Conservation (phyloP, 2,797 vertebrate species). For the Chrysocyon brachyurus region DNA sequence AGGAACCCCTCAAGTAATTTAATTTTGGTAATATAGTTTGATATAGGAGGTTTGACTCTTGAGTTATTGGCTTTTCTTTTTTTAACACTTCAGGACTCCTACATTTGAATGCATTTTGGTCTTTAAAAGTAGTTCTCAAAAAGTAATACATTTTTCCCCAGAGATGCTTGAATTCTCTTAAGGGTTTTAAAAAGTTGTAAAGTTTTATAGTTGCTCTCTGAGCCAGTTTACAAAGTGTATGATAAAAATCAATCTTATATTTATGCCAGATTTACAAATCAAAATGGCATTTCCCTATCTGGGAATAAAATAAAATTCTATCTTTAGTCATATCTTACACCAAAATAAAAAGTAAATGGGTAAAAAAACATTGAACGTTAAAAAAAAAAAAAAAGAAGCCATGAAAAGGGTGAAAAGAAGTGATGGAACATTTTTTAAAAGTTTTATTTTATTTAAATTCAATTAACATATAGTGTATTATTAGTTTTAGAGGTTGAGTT, state of each 20-base stretch:
- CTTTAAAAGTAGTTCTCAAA: background rate
- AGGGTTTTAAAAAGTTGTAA: background rate
- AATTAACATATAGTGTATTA: background rate
- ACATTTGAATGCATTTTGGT: background rate
- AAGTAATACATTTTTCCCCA: background rate
- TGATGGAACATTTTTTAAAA: background rate
- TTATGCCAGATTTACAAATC: background rate
- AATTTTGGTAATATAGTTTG: background rate
- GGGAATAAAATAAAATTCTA: constrained; percentile 20
- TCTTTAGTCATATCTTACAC: background rate
- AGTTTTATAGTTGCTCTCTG: background rate
- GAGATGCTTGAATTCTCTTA: background rate
- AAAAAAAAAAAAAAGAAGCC: background rate
- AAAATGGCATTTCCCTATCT: constrained; percentile 46
- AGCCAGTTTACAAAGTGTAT: background rate
- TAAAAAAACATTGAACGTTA: background rate
- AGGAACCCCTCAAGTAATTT: background rate
- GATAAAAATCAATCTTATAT: constrained; percentile 29
- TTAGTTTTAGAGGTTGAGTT: background rate
- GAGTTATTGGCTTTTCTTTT: background rate
- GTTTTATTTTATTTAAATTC: background rate
- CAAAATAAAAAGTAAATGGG: background rate
- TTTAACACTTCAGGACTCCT: background rate
- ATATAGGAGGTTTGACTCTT: background rate
- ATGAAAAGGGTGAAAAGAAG: background rate